Conservation (phyloP, 2,113 vertebrate species). For the Carassius carassius region DNA sequence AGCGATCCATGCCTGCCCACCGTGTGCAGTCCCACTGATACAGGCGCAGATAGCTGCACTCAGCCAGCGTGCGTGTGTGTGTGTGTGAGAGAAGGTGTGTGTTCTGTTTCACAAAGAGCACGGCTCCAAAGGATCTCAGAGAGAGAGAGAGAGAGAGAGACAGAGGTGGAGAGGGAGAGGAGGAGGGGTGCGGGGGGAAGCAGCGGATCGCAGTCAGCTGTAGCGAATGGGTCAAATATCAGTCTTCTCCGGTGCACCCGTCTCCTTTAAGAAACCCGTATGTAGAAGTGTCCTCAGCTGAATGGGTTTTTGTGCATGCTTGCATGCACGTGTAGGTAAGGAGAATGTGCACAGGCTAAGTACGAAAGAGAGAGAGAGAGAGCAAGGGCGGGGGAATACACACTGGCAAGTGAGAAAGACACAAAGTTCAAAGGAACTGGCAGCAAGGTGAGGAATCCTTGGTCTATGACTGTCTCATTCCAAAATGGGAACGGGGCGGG, state of each 20-base stretch:
- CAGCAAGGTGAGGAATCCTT: conserved; percentile 66
- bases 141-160: conserved; percentile 21
- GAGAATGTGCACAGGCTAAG: not conserved
- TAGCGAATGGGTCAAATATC: conserved; percentile 52
- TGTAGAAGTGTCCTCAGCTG: conserved; percentile 28
- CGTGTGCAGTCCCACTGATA: conserved; percentile 59
- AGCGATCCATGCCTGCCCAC: conserved; percentile 85
- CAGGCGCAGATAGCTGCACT: conserved; percentile 35
- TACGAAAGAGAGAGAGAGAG: not conserved
- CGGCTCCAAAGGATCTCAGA: conserved; percentile 7
- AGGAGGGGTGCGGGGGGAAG: conserved; percentile 2
- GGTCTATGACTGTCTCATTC: conserved; percentile 66
- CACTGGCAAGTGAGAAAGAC: conserved; percentile 53
- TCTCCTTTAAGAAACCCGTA: conserved; percentile 23
- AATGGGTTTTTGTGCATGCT: conserved; percentile 38
- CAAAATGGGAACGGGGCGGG: conserved; percentile 28
- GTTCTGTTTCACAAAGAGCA: conserved; percentile 50
- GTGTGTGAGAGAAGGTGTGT: conserved; percentile 25
- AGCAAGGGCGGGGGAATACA: not conserved
- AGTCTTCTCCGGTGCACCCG: conserved; percentile 28
- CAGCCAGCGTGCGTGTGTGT: conserved; percentile 50
- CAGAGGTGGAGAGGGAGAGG: conserved; percentile 6
- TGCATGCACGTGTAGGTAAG: conserved; percentile 41
- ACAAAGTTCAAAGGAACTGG: conserved; percentile 76
- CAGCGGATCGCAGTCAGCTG: conserved; percentile 31